A percentile compares a stretch with the other conserved stretches of the same genome.
phyloP scores from a whole-genome alignment of 2,888 invertebrate species.

The Trypoxylon attenuatum region DNA sequence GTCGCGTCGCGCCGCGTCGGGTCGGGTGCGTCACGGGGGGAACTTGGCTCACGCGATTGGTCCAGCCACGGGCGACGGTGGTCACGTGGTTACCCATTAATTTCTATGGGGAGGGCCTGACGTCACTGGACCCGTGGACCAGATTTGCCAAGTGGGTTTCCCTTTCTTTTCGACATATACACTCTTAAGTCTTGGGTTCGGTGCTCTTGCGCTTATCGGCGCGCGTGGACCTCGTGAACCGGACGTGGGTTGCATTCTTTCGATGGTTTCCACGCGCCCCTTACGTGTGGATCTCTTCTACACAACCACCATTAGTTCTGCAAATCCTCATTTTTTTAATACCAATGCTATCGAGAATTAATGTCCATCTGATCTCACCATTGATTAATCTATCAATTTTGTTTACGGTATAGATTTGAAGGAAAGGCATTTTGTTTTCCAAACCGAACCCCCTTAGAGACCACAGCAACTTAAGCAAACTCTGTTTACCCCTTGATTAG shows the following conservation, averaged over 20 bases:
- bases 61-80: conserved; percentile 39
- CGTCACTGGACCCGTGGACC: conserved; percentile 53
- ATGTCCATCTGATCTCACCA: too few species aligned
- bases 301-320: too few species aligned
- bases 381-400: not conserved
- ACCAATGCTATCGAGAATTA: too few species aligned
- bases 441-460: too few species aligned
- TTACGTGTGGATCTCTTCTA: conserved; percentile 30
- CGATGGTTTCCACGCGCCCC: conserved; percentile 19
- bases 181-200: conserved; percentile 30
- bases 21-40: conserved; percentile 43
- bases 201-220: conserved; percentile 37
- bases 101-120: conserved; percentile 56
- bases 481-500: too few species aligned
- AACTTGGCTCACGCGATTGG: conserved; percentile 46
- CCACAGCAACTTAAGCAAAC: too few species aligned
- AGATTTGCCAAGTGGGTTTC: conserved; percentile 49
- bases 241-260: conserved; percentile 51
- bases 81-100: conserved; percentile 53
- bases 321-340: too few species aligned
- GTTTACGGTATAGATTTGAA: too few species aligned
- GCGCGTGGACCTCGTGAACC: conserved; percentile 41
- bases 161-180: conserved; percentile 46
- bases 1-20: conserved; percentile 33
- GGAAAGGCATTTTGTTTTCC: too few species aligned